Evolutionary conservation across 1,140 invertebrate genomes (phyloP).

Genomic region (Bombus huntii): DNA sequence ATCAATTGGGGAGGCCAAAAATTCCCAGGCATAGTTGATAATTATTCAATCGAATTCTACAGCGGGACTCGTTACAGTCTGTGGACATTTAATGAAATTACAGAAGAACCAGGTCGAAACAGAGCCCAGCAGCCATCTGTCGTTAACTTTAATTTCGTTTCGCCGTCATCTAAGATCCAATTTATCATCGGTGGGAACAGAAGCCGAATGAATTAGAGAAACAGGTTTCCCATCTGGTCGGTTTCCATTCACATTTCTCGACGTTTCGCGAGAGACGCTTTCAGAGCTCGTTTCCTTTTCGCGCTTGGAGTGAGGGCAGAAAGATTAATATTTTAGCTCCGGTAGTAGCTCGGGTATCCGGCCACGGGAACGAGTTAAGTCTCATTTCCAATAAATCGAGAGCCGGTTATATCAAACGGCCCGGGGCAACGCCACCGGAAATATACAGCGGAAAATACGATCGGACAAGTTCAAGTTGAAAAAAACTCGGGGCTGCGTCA

Average conservation of each 20-base stretch:
- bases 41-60: not conserved
- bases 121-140: not conserved
- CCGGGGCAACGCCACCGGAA: not conserved
- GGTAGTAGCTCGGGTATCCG: not conserved
- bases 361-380: slow-evolving; percentile 17
- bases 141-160: not conserved
- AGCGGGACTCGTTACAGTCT: no score
- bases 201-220: slow-evolving; percentile 10
- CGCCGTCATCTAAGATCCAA: not conserved
- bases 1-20: not conserved
- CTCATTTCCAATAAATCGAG: slow-evolving; percentile 41
- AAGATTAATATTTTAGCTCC: slow-evolving; percentile 42
- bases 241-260: not conserved
- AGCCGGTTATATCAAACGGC: slow-evolving; percentile 17
- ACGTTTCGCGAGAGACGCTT: not conserved
- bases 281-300: no score
- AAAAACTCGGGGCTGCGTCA: slow-evolving; percentile 16
- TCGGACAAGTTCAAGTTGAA: slow-evolving; percentile 21
- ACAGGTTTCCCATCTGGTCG: not conserved
- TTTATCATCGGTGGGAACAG: slow-evolving; percentile 5
- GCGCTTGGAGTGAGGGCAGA: no score
- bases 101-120: not conserved
- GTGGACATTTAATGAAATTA: not conserved
- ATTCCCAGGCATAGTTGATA: not conserved
- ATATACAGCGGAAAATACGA: slow-evolving; percentile 37